A percentile compares a stretch with the other conserved stretches of the same genome.
These are phyloP conservation scores for Erpornis zantholeuca DNA, from an alignment of 2,113 vertebrate species.

Conservation along the genomic window DNA sequence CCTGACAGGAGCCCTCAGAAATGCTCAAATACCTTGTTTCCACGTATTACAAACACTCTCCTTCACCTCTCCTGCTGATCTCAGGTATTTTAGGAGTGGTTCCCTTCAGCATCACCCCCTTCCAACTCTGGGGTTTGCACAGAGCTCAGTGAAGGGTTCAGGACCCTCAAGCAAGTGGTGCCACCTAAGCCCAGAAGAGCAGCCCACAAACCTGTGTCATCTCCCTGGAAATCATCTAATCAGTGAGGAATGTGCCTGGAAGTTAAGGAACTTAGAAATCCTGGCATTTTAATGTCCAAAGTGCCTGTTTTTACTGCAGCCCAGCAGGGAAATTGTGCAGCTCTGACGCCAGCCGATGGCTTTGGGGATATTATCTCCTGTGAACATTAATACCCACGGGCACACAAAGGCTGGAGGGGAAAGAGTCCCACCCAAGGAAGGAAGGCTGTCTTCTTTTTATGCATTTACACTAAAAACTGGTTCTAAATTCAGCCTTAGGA, in stretches of 20 bases:
- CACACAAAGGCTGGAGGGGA: constrained; percentile 23
- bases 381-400: not conserved
- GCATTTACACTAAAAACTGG: not conserved
- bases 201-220: not conserved
- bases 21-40: not conserved
- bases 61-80: not conserved
- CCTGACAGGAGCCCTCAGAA: not conserved
- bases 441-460: constrained; percentile 18
- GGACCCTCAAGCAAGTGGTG: rapidly evolving
- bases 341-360: not conserved
- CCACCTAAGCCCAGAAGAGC: not conserved
- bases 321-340: not conserved
- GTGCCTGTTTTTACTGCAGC: not conserved
- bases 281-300: not conserved
- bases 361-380: constrained; percentile 9
- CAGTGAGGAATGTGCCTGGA: not conserved
- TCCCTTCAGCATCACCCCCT: not conserved
- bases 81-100: not conserved
- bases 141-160: not conserved
- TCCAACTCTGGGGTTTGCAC: not conserved
- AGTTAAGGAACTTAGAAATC: not conserved
- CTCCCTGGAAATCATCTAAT: not conserved
- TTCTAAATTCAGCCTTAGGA: constrained; percentile 29
- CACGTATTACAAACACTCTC: rapidly evolving
- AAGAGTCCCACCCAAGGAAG: constrained; percentile 54